Evolutionary conservation across 2,888 invertebrate species (phyloP).

Genomic region (Zhengitettix transpicula): DNA sequence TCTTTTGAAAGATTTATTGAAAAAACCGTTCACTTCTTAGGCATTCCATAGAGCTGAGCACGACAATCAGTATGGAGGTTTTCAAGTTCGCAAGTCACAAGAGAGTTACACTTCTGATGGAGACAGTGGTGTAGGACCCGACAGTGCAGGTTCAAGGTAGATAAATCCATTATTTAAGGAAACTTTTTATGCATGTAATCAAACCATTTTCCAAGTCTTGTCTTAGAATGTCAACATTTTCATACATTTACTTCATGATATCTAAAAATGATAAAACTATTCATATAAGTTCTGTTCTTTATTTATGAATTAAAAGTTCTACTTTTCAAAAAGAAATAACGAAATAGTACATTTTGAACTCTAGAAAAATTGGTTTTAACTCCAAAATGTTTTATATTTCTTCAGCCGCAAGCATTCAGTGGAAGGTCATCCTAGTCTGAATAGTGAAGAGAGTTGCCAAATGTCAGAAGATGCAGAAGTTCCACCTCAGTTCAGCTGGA

Average conservation of each 20-base stretch:
- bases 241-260: no score
- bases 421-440: constrained; percentile 49
- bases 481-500: constrained; percentile 53
- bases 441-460: constrained; percentile 23
- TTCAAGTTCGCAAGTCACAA: constrained; percentile 27
- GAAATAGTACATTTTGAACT: no score
- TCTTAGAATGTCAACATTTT: no score
- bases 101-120: constrained; percentile 68
- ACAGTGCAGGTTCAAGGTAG: constrained; percentile 51
- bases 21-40: constrained; percentile 16
- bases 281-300: no score
- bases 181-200: no score
- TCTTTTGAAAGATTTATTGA: no score
- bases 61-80: constrained; percentile 17
- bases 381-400: no score
- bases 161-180: not conserved
- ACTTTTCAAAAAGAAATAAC: no score
- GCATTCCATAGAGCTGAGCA: constrained; percentile 24
- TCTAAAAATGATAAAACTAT: no score
- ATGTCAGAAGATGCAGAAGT: constrained; percentile 16
- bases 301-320: no score
- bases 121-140: constrained; percentile 76
- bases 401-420: constrained; percentile 58
- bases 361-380: no score
- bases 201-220: no score